Evolutionary conservation across 2,888 invertebrate species (phyloP), one percentile per base, ranked within the genome.

Genomic region (Apeira syringaria): DNA sequence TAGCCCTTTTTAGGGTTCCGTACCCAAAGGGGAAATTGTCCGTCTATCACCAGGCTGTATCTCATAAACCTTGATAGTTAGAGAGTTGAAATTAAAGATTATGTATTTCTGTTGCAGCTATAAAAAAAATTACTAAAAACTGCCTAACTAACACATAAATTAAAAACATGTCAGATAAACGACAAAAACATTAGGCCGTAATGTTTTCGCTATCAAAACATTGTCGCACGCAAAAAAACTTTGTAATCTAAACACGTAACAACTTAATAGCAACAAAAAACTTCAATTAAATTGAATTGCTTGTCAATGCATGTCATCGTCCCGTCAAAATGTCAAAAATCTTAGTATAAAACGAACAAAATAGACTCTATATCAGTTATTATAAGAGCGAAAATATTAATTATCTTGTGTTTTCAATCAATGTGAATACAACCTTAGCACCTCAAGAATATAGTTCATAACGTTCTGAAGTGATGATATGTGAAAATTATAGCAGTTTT

Each of bases 221-320:
- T 17, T 30, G 32, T 9, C 20, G 11, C 17, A 6, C 20, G 7
- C 18, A 22, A 28, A 39, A 39, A 32, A 29, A 5, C 28, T 25
- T 37, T 35, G 34, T 36, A 31, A 34, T 25, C 28, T 18, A 33
- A 39, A 38, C 28, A 43, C 34, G 38, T 39, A 45, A 42, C 42
- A 45, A 30, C 33, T 34, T 41, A 30, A 10, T 24, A 22, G 27
- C 28, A 35, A 53, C 47, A 56, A 60, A 57, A n/a, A 59, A 58
- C 56, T 50, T 55, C 61, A 61, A 64, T 63, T 70, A 68, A 52
- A 56, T 45, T 46, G 33, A 48, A 65, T 61, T 58, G 61, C 68
- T 60, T 71, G 71, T 71, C 71, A 66, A 59, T 68, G 57, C 60
- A 54, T 59, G 57, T 60, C 68, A 67, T 53, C 56, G 51, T 50